Percentiles rank a stretch among this genome's conserved stretches.
These are phyloP conservation scores for Nycticryphes semicollaris DNA, from an alignment of 2,113 vertebrate genomes.

Conservation along the genomic window DNA sequence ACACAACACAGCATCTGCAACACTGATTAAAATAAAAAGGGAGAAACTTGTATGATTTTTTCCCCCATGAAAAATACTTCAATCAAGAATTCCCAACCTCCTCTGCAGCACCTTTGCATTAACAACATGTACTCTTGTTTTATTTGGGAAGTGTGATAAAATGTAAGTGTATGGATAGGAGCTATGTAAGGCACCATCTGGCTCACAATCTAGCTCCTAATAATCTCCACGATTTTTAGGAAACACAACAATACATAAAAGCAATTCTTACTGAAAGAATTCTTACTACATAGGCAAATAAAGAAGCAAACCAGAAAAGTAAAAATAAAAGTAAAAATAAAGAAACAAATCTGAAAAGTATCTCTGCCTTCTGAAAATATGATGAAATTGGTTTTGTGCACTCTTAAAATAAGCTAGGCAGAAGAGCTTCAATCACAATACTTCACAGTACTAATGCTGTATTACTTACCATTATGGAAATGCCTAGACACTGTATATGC, in stretches of 20 bases:
- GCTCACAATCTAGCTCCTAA: no score
- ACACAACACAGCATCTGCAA: neutral
- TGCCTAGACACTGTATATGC: neutral
- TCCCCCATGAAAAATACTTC: neutral
- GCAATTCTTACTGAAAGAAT: neutral
- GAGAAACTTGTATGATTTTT: neutral
- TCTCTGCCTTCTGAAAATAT: neutral
- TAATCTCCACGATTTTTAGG: no score
- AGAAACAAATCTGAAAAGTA: neutral
- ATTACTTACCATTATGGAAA: neutral
- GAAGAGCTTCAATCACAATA: neutral
- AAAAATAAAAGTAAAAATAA: no score
- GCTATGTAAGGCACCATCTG: neutral
- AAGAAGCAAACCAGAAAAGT: neutral
- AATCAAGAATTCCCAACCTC: neutral
- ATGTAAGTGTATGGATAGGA: fast-evolving
- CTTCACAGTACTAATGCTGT: neutral
- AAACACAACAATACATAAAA: neutral
- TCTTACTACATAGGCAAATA: neutral
- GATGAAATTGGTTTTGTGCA: neutral
- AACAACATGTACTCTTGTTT: neutral
- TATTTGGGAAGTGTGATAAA: neutral
- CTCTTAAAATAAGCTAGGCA: neutral
- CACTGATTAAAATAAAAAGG: neutral
- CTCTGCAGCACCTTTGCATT: neutral